Conservation (phyloP, 1,140 invertebrate genomes). For the Pissodes strobi region DNA sequence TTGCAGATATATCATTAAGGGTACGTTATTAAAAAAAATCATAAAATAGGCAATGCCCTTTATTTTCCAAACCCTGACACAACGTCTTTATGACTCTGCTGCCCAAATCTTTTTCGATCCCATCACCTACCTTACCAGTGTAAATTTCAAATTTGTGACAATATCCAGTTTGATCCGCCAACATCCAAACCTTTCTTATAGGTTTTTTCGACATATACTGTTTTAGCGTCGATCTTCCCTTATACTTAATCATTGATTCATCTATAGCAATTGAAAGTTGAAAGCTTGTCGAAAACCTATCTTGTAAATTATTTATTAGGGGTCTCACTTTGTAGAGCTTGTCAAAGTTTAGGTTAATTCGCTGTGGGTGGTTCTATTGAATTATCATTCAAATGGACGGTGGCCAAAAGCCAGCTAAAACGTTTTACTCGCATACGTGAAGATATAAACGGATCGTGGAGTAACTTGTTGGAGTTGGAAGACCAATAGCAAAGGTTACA, state of each 20-base stretch:
- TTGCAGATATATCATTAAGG: conserved; percentile 50
- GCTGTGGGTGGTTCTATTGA: neutral
- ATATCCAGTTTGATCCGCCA: conserved; percentile 46
- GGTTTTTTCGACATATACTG: conserved; percentile 53
- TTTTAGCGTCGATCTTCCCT: conserved; percentile 36
- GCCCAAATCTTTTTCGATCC: conserved; percentile 50
- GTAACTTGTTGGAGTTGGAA: neutral
- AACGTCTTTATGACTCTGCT: conserved; percentile 40
- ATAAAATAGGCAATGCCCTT: conserved; percentile 37
- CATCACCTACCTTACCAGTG: too few species aligned
- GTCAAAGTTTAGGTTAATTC: conserved; percentile 33
- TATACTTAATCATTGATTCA: conserved; percentile 54
- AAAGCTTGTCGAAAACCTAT: neutral
- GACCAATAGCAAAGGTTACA: too few species aligned
- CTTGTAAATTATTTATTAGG: conserved; percentile 3
- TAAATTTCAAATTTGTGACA: conserved; percentile 56
- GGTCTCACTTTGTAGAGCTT: conserved; percentile 43
- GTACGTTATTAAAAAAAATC: conserved; percentile 54
- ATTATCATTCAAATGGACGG: conserved; percentile 30
- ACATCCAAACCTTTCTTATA: conserved; percentile 55
- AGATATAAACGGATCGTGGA: conserved; percentile 22
- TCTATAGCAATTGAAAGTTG: neutral
- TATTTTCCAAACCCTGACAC: conserved; percentile 42
- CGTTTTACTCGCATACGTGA: conserved; percentile 10
- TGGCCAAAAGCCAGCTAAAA: conserved; percentile 17